These are phyloP conservation scores for Passerculus sandwichensis DNA, from an alignment of 2,797 vertebrate genomes.

Conservation along the genomic window DNA sequence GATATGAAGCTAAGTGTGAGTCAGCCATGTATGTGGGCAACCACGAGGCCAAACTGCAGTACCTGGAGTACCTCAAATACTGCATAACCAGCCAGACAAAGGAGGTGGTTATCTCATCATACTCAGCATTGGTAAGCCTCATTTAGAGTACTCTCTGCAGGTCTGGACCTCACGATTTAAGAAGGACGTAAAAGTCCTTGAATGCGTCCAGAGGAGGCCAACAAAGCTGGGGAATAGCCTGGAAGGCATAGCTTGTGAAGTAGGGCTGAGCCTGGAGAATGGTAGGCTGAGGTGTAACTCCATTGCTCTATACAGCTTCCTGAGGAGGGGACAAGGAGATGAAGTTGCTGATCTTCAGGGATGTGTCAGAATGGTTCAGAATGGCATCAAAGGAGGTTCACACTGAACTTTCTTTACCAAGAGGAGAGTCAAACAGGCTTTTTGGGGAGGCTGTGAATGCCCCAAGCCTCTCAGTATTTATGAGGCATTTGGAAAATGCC, in stretches of 20 bases:
- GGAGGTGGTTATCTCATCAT: neutral
- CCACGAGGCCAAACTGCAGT: neutral
- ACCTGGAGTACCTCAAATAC: neutral
- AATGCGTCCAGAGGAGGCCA: rapidly evolving
- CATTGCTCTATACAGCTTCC: neutral
- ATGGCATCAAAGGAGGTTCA: neutral
- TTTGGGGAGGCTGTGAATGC: neutral
- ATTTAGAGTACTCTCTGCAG: neutral
- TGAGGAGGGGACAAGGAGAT: neutral
- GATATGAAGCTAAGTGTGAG: neutral
- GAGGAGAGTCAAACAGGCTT: neutral
- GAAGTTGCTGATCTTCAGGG: neutral
- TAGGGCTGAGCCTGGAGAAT: neutral
- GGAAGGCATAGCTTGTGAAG: neutral
- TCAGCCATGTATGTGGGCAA: neutral
- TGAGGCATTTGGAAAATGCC: neutral
- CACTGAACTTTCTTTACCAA: neutral
- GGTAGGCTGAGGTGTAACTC: neutral
- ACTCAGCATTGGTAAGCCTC: neutral
- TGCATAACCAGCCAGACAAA: neutral
- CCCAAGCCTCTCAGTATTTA: neutral
- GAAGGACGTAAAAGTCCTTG: neutral
- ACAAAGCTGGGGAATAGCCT: neutral
- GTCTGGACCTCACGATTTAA: neutral
- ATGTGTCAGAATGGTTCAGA: rapidly evolving